phyloP scores from a whole-genome alignment of 1,140 invertebrate genomes.

The Bombus picipes region DNA sequence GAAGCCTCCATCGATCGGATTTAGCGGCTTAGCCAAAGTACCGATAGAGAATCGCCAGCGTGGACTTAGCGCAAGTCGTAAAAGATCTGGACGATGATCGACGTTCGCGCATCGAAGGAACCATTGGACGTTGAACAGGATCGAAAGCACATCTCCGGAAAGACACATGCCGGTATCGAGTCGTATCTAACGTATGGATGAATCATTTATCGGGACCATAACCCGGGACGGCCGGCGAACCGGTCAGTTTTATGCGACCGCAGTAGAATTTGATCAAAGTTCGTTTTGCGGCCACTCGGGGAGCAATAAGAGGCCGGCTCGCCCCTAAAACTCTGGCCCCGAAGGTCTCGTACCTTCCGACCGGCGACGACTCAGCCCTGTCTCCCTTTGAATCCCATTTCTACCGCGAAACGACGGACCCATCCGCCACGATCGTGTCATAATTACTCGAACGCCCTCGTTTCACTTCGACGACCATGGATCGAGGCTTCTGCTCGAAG shows the following conservation, averaged over 20 bases:
- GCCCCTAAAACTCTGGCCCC: conserved; percentile 77
- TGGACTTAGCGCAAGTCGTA: conserved; percentile 64
- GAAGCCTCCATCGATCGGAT: conserved; percentile 35
- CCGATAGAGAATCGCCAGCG: conserved; percentile 35
- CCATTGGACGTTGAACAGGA: neutral
- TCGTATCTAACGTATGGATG: conserved; percentile 76
- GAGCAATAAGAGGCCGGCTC: conserved; percentile 80
- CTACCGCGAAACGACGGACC: conserved; percentile 35
- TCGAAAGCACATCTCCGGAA: neutral
- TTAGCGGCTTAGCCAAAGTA: conserved; percentile 59
- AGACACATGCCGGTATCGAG: conserved; percentile 43
- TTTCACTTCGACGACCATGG: neutral
- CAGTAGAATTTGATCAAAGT: conserved; percentile 84
- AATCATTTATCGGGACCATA: conserved; percentile 82
- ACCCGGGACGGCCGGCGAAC: conserved; percentile 60
- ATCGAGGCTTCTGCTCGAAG: neutral
- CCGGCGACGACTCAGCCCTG: conserved; percentile 38
- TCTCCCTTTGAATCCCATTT: conserved; percentile 48
- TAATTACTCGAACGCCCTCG: conserved; percentile 59
- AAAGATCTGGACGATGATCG: conserved; percentile 67
- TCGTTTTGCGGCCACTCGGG: conserved; percentile 83
- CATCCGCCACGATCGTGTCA: conserved; percentile 43
- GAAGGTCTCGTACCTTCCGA: conserved; percentile 71
- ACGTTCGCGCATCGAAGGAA: neutral
- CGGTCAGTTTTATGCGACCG: conserved; percentile 83